Conservation (phyloP, 2,888 invertebrate species). For the Oxyscelio sp. region DNA sequence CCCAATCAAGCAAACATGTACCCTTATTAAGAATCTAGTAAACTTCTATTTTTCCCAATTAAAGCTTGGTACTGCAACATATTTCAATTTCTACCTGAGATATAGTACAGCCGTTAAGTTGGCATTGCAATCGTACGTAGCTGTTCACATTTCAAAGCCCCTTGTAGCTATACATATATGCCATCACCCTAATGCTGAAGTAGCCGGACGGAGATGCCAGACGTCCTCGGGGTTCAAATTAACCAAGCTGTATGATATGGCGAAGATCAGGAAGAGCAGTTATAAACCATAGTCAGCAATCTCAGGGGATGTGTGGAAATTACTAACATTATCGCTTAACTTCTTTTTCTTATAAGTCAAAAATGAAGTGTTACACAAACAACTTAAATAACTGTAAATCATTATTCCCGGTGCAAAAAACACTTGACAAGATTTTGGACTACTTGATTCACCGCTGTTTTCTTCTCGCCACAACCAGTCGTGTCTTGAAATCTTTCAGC, state of each 20-base stretch:
- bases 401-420: constrained; percentile 7
- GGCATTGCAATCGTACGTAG: constrained; percentile 20
- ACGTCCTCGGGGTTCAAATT: constrained; percentile 74
- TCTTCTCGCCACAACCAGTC: too few relatives aligned
- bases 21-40: too few relatives aligned
- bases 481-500: too few relatives aligned
- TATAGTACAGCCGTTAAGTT: constrained; percentile 49
- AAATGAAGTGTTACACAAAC: constrained; percentile 55
- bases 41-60: too few relatives aligned
- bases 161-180: constrained; percentile 55
- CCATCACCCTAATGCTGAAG: constrained; percentile 64
- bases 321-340: constrained; percentile 65
- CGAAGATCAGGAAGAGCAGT: constrained; percentile 64
- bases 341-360: constrained; percentile 48
- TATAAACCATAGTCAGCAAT: constrained; percentile 48
- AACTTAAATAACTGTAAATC: constrained; percentile 32
- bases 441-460: too few relatives aligned
- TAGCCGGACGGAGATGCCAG: constrained; percentile 61
- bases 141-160: constrained; percentile 43
- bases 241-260: constrained; percentile 51
- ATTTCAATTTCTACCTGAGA: constrained; percentile 41
- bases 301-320: constrained; percentile 66
- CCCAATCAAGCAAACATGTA: constrained; percentile 24
- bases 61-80: constrained; percentile 23
- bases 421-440: neutral